These are phyloP conservation scores for Haplochromis vanheusdeni DNA, from an alignment of 2,113 vertebrate genomes.

Conservation along the genomic window DNA sequence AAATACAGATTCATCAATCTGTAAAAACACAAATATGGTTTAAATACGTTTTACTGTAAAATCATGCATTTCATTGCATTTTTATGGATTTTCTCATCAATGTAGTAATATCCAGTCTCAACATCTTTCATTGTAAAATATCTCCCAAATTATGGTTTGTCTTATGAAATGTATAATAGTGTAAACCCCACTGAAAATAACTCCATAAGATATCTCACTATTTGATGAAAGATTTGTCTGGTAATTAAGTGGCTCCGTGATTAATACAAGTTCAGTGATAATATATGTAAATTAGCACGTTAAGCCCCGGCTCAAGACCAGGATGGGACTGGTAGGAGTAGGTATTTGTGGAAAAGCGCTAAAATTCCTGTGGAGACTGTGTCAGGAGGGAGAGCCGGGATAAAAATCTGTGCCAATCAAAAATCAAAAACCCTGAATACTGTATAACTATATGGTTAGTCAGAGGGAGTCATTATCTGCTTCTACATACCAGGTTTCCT, in stretches of 20 bases:
- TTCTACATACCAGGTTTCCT: neutral
- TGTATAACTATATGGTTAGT: neutral
- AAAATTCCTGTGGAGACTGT: neutral
- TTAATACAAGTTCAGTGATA: neutral
- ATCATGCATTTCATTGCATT: neutral
- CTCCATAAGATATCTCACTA: neutral
- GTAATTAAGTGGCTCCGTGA: neutral
- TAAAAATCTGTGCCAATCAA: neutral
- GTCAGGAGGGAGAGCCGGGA: neutral
- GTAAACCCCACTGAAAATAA: neutral
- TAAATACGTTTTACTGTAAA: neutral
- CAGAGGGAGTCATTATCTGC: neutral
- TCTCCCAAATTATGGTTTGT: neutral
- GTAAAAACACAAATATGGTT: neutral
- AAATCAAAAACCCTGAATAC: neutral
- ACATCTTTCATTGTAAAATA: neutral
- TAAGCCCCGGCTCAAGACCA: neutral
- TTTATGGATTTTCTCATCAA: neutral
- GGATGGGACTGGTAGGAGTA: accelerated
- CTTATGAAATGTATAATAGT: neutral
- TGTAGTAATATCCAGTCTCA: neutral
- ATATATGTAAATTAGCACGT: accelerated
- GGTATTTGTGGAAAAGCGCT: neutral
- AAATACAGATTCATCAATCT: neutral
- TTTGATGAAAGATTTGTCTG: neutral